Conservation (phyloP, 2,888 invertebrate genomes). For the Pyrochroa serraticornis region DNA sequence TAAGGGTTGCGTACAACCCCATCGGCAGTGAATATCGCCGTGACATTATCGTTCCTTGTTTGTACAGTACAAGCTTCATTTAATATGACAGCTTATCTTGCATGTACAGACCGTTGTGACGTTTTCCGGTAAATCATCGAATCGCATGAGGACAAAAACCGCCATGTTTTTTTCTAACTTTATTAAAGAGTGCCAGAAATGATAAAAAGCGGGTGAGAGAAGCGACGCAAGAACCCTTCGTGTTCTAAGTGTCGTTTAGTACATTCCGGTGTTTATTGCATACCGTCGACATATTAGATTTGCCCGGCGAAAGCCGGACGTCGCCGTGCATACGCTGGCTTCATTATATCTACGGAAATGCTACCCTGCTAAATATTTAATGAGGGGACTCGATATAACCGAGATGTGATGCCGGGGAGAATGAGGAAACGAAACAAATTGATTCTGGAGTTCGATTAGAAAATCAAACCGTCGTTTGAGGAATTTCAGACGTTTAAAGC, state of each 20-base stretch:
- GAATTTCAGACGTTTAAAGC: too few relatives aligned
- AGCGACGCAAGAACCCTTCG: slow-evolving; percentile 1
- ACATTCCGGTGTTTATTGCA: slow-evolving; percentile 47
- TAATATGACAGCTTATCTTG: slow-evolving; percentile 40
- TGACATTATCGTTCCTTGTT: slow-evolving; percentile 29
- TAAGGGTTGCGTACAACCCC: slow-evolving; percentile 17
- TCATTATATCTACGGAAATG: slow-evolving; percentile 37
- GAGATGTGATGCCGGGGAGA: too few relatives aligned
- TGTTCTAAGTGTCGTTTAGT: slow-evolving; percentile 30
- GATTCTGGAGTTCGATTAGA: too few relatives aligned
- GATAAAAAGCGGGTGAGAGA: not conserved
- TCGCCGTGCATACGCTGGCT: slow-evolving; percentile 44
- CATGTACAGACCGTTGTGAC: slow-evolving; percentile 31
- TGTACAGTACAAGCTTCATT: slow-evolving; percentile 33
- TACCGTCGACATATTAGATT: slow-evolving; percentile 42
- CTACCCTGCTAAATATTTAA: slow-evolving; percentile 15
- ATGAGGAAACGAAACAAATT: too few relatives aligned
- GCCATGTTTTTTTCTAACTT: not conserved
- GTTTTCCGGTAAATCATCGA: slow-evolving; percentile 1
- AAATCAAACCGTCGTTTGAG: too few relatives aligned
- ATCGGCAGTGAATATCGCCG: slow-evolving; percentile 28
- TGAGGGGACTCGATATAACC: not conserved
- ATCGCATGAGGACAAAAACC: too few relatives aligned
- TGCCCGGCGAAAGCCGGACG: slow-evolving; percentile 38
- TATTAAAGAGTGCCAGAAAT: too few relatives aligned